Conservation (phyloP, 2,113 vertebrate genomes). For the Tetrax tetrax region DNA sequence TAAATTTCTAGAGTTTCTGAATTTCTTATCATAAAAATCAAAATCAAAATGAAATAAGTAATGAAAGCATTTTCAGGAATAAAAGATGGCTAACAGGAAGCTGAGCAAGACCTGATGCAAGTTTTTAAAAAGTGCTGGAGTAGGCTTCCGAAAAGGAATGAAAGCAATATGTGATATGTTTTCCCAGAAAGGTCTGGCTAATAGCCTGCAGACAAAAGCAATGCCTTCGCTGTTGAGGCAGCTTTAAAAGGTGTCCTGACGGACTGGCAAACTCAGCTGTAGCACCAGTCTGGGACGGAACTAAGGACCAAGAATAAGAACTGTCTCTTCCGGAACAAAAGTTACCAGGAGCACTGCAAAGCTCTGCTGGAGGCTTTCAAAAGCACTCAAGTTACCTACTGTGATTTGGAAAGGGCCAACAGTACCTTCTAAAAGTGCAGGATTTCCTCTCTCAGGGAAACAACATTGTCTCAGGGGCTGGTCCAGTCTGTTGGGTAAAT, state of each 20-base stretch:
- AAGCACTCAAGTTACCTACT: background rate
- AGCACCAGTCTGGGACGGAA: background rate
- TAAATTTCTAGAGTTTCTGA: background rate
- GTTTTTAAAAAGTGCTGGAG: background rate
- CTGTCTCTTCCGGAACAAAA: background rate
- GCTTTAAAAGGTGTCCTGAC: background rate
- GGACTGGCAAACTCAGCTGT: background rate
- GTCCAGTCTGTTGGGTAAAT: background rate
- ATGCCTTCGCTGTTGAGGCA: background rate
- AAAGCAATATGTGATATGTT: background rate
- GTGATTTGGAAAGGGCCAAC: background rate
- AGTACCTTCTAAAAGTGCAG: background rate
- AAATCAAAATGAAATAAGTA: background rate
- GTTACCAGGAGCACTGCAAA: background rate
- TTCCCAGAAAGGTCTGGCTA: background rate
- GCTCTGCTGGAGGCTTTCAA: background rate
- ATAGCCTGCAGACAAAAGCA: background rate
- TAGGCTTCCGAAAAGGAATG: background rate
- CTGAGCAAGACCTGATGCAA: background rate
- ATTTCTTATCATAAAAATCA: background rate
- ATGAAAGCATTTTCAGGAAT: background rate
- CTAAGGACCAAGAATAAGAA: background rate
- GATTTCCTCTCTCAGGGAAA: background rate
- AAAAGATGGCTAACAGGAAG: background rate
- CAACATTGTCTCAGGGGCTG: background rate